Evolutionary conservation across 2,113 vertebrate genomes (phyloP).

Genomic region (Bubo scandiacus): DNA sequence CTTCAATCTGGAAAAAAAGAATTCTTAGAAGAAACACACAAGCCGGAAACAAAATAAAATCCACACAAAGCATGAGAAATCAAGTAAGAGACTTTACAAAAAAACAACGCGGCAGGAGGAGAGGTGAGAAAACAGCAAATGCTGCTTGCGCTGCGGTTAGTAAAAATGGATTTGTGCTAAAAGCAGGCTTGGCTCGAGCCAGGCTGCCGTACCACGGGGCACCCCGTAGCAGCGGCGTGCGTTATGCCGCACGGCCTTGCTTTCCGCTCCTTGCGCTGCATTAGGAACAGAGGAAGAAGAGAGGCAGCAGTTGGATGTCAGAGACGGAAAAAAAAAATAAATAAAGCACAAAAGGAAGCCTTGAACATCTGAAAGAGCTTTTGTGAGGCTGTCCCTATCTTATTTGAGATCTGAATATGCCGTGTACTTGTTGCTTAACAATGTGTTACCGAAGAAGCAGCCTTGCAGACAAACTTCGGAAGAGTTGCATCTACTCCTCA

Average conservation of each 20-base stretch:
- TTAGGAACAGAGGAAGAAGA: background rate
- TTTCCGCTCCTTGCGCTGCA: background rate
- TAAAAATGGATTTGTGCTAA: background rate
- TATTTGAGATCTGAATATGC: background rate
- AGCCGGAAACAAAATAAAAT: background rate
- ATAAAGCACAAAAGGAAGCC: slow-evolving; percentile 30
- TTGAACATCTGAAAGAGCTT: slow-evolving; percentile 9
- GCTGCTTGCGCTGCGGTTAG: background rate
- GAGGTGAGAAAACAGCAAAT: background rate
- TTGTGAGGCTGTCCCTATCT: background rate
- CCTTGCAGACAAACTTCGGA: background rate
- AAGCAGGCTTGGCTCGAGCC: background rate
- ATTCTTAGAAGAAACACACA: background rate
- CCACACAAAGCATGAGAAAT: background rate
- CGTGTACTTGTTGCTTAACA: background rate
- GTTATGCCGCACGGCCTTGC: background rate
- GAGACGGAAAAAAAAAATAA: background rate
- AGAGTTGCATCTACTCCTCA: background rate
- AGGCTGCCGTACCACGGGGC: background rate
- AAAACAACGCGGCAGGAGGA: background rate
- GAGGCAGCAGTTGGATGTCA: background rate
- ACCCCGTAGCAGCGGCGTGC: background rate
- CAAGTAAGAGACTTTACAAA: background rate
- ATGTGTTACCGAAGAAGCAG: background rate
- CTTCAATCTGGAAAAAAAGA: background rate